These are phyloP conservation scores for Budorcas taxicolor DNA, from an alignment of 2,113 vertebrate genomes.

Conservation along the genomic window DNA sequence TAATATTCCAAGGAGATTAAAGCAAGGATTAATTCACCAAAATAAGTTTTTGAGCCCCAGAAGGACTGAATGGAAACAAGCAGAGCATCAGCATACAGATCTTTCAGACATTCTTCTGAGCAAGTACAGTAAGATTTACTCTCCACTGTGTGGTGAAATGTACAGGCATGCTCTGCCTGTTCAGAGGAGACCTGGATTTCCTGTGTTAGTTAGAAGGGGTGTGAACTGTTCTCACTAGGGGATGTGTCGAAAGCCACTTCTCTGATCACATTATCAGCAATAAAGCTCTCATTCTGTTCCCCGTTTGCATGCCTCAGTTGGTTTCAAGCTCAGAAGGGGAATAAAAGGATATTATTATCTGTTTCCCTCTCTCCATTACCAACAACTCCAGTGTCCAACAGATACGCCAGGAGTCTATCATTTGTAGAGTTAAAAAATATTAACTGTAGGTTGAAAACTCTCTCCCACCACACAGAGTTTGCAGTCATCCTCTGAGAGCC, in stretches of 20 bases:
- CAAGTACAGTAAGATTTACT: not conserved
- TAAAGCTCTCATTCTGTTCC: not conserved
- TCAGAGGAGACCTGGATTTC: not conserved
- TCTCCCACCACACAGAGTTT: not conserved
- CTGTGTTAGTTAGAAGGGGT: not conserved
- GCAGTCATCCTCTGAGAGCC: not conserved
- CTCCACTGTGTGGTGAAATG: not conserved
- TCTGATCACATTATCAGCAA: not conserved
- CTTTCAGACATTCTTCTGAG: not conserved
- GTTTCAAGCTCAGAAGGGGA: not conserved
- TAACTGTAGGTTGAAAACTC: not conserved
- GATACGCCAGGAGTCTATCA: not conserved
- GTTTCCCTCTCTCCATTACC: not conserved
- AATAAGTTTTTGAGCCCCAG: not conserved
- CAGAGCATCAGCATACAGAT: not conserved
- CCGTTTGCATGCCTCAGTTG: not conserved
- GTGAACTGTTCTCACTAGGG: not conserved
- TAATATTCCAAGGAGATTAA: not conserved
- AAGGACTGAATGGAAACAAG: not conserved
- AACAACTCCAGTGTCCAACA: not conserved
- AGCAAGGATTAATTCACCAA: not conserved
- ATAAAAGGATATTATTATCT: not conserved
- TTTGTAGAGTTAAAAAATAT: not conserved
- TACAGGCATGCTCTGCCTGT: not conserved
- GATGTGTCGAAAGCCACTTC: not conserved